These are phyloP conservation scores for Zaprionus obscuricornis DNA, from an alignment of 2,888 invertebrate genomes.

Conservation along the genomic window DNA sequence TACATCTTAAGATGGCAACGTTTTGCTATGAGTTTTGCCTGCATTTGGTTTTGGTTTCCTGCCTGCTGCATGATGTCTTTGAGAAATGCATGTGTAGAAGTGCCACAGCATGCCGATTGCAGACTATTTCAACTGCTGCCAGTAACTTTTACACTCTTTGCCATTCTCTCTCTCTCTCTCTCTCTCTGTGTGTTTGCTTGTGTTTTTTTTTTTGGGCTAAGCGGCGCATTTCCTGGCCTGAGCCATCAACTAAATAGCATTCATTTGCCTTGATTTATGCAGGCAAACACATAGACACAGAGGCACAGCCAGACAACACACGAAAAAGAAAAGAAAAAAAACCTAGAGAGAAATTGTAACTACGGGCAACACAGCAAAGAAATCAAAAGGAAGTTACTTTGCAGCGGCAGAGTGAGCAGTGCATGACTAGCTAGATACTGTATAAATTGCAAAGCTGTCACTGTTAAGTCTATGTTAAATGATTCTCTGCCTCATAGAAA, in stretches of 20 bases:
- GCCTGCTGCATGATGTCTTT: conserved; percentile 64
- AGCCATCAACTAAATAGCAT: conserved; percentile 78
- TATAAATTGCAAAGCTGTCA: too few relatives aligned
- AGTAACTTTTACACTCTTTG: conserved; percentile 31
- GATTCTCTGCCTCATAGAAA: too few relatives aligned
- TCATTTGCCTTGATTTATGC: conserved; percentile 81
- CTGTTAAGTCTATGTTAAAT: too few relatives aligned
- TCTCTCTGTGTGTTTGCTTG: conserved; percentile 8
- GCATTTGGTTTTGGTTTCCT: conserved; percentile 74
- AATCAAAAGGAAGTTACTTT: too few relatives aligned
- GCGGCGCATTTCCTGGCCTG: conserved; percentile 74
- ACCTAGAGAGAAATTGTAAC: too few relatives aligned
- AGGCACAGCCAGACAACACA: neutral
- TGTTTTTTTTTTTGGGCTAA: conserved; percentile 59
- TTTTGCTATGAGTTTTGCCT: conserved; percentile 40
- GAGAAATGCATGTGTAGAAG: conserved; percentile 79
- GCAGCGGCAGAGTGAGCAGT: conserved; percentile 2
- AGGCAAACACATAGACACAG: conserved; percentile 37
- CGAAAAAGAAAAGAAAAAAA: neutral
- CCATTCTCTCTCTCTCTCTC: neutral
- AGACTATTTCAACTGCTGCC: conserved; percentile 4
- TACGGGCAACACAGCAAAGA: too few relatives aligned
- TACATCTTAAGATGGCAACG: conserved; percentile 61
- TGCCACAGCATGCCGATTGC: conserved; percentile 40
- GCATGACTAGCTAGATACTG: too few relatives aligned